phyloP scores from a whole-genome alignment of 1,140 invertebrate species.

The Dendroctonus ponderosae region DNA sequence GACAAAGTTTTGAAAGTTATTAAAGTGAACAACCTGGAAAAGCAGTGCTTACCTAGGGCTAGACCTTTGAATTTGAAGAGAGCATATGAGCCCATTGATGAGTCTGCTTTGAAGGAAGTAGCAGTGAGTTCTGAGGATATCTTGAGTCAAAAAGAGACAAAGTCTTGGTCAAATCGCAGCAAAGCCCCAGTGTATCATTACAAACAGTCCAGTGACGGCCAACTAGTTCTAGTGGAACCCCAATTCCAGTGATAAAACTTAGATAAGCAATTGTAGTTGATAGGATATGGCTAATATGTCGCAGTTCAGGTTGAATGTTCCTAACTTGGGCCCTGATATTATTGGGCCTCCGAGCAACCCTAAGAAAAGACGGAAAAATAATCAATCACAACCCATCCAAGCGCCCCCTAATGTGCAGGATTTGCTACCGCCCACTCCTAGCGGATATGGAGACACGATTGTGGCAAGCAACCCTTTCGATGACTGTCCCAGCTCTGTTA shows the following conservation, averaged over 20 bases:
- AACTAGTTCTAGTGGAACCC: slow-evolving; percentile 23
- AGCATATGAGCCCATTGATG: too few species aligned
- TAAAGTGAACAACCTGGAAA: slow-evolving; percentile 12
- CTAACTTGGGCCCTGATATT: slow-evolving; percentile 58
- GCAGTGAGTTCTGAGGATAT: slow-evolving; percentile 40
- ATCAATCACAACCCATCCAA: slow-evolving; percentile 55
- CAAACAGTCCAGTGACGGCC: slow-evolving; percentile 25
- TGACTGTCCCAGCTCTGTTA: slow-evolving; percentile 74
- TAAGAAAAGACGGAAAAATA: slow-evolving; percentile 68
- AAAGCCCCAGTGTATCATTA: slow-evolving; percentile 41
- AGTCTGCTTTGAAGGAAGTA: slow-evolving; percentile 1
- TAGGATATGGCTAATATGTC: slow-evolving; percentile 66
- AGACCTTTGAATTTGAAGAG: too few species aligned
- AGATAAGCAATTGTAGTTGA: slow-evolving; percentile 34
- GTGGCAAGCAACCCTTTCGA: slow-evolving; percentile 95
- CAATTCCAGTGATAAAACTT: slow-evolving; percentile 26
- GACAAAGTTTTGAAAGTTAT: slow-evolving; percentile 31
- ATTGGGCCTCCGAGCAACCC: slow-evolving; percentile 66
- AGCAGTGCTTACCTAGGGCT: background rate
- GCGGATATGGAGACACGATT: slow-evolving; percentile 89
- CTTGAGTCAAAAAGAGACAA: slow-evolving; percentile 38
- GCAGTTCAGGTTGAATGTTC: slow-evolving; percentile 66
- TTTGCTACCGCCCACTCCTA: slow-evolving; percentile 76
- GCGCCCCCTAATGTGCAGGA: slow-evolving; percentile 69
- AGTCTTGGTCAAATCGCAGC: slow-evolving; percentile 40